phyloP scores from a whole-genome alignment of 2,113 vertebrate species.

The Danio rerio region DNA sequence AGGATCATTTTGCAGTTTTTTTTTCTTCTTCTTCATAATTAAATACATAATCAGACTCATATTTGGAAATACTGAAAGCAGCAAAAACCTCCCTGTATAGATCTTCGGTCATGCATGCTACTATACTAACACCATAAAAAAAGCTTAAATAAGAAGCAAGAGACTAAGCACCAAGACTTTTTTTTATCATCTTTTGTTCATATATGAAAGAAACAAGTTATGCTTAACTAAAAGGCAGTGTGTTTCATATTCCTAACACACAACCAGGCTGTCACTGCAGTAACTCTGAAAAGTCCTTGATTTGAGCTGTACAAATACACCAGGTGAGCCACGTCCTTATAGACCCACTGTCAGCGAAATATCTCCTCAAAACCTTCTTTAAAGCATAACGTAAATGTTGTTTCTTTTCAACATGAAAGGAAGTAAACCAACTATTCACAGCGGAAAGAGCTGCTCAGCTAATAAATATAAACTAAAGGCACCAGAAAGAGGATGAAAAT shows the following conservation, averaged over 20 bases:
- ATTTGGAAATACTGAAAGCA: constrained; percentile 67
- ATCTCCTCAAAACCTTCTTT: constrained; percentile 32
- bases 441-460: neutral
- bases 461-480: constrained; percentile 33
- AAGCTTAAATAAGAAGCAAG: constrained; percentile 1
- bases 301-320: neutral
- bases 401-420: constrained; percentile 35
- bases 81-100: constrained; percentile 63
- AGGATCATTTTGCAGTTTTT: constrained; percentile 7
- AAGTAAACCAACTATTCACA: neutral
- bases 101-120: constrained; percentile 86
- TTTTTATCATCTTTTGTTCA: constrained; percentile 40
- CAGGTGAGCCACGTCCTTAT: constrained; percentile 20
- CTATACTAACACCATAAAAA: constrained; percentile 74
- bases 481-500: neutral
- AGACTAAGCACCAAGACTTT: constrained; percentile 16
- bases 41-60: constrained; percentile 16
- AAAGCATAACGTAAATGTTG: neutral
- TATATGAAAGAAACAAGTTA: constrained; percentile 75
- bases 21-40: neutral
- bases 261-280: constrained; percentile 76
- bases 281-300: neutral
- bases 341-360: neutral
- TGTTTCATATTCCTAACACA: constrained; percentile 73
- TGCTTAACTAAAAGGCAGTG: constrained; percentile 79